These are phyloP conservation scores for Oppia nitens DNA, from an alignment of 1,140 invertebrate species.

Conservation along the genomic window DNA sequence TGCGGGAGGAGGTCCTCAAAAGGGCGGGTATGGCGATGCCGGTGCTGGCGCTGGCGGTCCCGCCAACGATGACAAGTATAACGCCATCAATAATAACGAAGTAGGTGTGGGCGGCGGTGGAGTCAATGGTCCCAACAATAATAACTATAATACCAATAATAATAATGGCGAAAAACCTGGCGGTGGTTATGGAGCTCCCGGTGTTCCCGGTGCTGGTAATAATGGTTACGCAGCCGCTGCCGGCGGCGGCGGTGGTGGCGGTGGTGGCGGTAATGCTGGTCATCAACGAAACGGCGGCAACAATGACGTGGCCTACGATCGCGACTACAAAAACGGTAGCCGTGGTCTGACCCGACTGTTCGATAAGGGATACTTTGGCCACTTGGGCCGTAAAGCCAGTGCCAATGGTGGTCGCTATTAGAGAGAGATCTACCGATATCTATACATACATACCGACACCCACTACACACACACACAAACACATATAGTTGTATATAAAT, in stretches of 20 bases:
- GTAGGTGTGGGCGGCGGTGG: not conserved
- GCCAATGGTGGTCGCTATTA: not conserved
- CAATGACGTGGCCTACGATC: not conserved
- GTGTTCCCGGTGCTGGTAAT: not conserved
- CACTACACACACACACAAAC: too few species aligned
- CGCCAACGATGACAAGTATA: not conserved
- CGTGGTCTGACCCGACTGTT: not conserved
- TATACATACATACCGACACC: too few species aligned
- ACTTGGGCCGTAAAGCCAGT: not conserved
- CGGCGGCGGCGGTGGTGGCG: too few species aligned
- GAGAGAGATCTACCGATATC: too few species aligned
- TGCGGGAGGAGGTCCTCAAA: not conserved
- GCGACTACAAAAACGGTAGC: not conserved
- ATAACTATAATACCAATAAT: too few species aligned
- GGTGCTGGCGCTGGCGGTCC: not conserved
- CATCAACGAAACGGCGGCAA: not conserved
- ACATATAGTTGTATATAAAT: too few species aligned
- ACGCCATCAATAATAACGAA: not conserved
- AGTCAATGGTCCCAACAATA: not conserved
- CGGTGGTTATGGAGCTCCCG: not conserved
- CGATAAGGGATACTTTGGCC: not conserved
- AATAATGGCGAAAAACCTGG: not conserved
- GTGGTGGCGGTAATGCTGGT: not conserved
- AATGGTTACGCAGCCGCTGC: not conserved
- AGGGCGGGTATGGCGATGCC: not conserved